phyloP scores from a whole-genome alignment of 1,140 invertebrate genomes.

The Drosophila pruinosa region DNA sequence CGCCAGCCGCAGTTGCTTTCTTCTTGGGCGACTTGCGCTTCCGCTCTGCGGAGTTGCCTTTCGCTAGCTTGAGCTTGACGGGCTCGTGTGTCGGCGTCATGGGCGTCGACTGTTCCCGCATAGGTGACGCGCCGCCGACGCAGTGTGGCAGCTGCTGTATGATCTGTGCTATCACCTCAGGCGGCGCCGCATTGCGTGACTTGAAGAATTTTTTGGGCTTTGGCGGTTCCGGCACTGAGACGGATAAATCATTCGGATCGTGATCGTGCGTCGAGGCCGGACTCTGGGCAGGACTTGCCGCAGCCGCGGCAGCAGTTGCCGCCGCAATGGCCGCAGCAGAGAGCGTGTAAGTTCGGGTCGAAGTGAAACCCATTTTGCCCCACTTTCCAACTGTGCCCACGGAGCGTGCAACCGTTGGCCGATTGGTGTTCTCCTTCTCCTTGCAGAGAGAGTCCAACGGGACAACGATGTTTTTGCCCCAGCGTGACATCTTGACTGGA shows the following conservation, averaged over 20 bases:
- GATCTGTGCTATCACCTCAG: constrained; percentile 84
- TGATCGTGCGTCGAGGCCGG: constrained; percentile 84
- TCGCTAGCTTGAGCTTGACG: constrained; percentile 76
- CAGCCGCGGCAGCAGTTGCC: constrained; percentile 78
- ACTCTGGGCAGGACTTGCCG: constrained; percentile 84
- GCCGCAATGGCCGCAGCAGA: constrained; percentile 78
- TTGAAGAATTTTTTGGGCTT: constrained; percentile 97
- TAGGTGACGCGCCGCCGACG: constrained; percentile 82
- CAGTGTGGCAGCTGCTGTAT: constrained; percentile 84
- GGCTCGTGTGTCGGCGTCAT: constrained; percentile 51
- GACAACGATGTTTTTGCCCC: constrained; percentile 86
- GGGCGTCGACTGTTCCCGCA: constrained; percentile 49
- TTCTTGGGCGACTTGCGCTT: constrained; percentile 79
- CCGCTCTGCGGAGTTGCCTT: constrained; percentile 83
- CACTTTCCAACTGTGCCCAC: constrained; percentile 95
- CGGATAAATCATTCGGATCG: constrained; percentile 82
- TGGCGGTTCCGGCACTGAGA: constrained; percentile 83
- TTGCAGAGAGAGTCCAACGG: constrained; percentile 86
- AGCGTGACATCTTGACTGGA: constrained; percentile 84
- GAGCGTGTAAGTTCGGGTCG: constrained; percentile 87
- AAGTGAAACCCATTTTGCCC: constrained; percentile 96
- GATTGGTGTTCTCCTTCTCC: constrained; percentile 92
- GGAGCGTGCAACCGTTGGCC: constrained; percentile 93
- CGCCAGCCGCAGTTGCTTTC: constrained; percentile 37
- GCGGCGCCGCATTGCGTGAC: constrained; percentile 88